Conservation (phyloP, 2,113 vertebrate genomes). For the Callipepla californica region DNA sequence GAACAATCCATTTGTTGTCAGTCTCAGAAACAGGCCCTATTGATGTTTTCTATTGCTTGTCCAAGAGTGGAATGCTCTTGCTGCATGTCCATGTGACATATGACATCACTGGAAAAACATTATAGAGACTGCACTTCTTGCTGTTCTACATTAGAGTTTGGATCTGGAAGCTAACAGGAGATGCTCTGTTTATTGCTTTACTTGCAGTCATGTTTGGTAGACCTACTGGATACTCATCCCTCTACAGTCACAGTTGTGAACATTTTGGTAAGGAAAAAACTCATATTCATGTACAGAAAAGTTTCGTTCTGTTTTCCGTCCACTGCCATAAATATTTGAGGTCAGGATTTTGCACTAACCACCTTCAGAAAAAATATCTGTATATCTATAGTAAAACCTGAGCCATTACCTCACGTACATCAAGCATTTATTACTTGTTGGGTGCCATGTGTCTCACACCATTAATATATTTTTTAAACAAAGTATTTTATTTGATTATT, state of each 20-base stretch:
- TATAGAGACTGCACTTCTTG: neutral
- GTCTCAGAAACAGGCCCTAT: neutral
- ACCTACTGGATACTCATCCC: neutral
- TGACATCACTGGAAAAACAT: neutral
- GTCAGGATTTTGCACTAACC: neutral
- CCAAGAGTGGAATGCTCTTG: constrained; percentile 1
- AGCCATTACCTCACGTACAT: neutral
- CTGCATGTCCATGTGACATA: neutral
- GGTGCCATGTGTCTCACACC: neutral
- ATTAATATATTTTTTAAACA: neutral
- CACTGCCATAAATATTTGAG: neutral
- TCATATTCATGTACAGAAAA: neutral
- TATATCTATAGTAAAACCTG: neutral
- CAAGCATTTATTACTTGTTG: neutral
- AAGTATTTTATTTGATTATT: neutral
- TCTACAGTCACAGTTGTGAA: neutral
- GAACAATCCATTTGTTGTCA: constrained; percentile 7
- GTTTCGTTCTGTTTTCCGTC: neutral
- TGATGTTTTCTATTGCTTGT: neutral
- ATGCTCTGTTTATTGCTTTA: neutral
- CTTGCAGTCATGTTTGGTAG: neutral
- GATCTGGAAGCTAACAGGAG: neutral
- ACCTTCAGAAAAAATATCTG: neutral
- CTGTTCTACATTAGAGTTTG: neutral
- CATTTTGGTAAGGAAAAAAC: neutral